Evolutionary conservation across 2,797 vertebrate species (phyloP).

Genomic region (Bradypodion pumilum): DNA sequence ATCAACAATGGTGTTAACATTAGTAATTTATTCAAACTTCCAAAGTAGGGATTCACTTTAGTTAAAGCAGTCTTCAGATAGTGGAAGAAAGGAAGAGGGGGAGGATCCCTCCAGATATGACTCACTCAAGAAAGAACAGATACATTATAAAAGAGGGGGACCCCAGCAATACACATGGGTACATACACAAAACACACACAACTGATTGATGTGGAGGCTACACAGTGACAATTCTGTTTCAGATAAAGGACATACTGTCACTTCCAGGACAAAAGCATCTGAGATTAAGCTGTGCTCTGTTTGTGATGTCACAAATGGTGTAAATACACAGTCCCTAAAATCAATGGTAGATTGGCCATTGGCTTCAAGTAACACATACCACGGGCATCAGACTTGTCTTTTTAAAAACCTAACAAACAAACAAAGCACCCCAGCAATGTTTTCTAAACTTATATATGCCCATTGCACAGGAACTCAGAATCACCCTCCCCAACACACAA

Average conservation of each 20-base stretch:
- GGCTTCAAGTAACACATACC: background rate
- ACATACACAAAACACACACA: background rate
- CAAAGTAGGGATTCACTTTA: background rate
- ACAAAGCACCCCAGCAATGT: background rate
- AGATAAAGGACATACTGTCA: background rate
- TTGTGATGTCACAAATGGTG: conserved; percentile 44
- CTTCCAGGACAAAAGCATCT: conserved; percentile 6
- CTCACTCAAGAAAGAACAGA: background rate
- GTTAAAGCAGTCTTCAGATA: background rate
- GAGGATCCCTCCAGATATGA: background rate
- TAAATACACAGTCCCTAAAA: conserved; percentile 8
- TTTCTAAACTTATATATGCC: background rate
- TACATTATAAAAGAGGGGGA: background rate
- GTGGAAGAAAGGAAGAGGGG: background rate
- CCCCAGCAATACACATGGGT: background rate
- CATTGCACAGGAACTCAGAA: background rate
- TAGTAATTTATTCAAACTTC: conserved; percentile 15
- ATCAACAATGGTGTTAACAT: background rate
- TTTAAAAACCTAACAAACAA: background rate
- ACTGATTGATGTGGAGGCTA: background rate
- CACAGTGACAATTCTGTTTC: background rate
- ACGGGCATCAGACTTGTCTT: too few relatives aligned
- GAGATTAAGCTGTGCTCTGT: conserved; percentile 9
- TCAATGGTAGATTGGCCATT: conserved; percentile 1
- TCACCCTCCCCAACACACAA: background rate